A percentile compares a stretch with the other conserved stretches of the same genome.
These are phyloP conservation scores for Bradypodion pumilum DNA, from an alignment of 2,797 vertebrate species.

Conservation along the genomic window DNA sequence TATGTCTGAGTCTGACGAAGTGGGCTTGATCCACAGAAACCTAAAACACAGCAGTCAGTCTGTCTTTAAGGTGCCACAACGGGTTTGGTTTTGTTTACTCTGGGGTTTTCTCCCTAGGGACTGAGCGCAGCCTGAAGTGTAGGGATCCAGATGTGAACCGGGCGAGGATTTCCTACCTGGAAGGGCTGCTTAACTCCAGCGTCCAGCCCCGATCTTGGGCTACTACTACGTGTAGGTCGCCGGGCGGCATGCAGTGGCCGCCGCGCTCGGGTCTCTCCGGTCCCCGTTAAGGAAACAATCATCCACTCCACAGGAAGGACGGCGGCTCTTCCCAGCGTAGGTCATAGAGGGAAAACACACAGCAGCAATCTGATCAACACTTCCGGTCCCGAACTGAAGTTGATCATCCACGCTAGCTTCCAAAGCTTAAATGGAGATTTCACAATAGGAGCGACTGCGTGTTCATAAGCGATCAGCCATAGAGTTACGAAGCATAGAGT, in stretches of 20 bases:
- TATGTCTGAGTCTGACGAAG: no score
- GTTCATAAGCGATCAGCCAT: not conserved
- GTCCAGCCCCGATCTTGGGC: not conserved
- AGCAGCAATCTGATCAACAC: no score
- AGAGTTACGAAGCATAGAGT: not conserved
- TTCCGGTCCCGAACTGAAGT: constrained; percentile 9
- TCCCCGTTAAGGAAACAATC: not conserved
- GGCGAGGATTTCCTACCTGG: not conserved
- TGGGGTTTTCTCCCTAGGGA: no score
- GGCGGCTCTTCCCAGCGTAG: not conserved
- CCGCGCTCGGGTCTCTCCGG: not conserved
- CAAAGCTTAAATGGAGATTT: not conserved
- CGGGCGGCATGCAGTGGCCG: not conserved
- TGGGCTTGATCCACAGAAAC: no score
- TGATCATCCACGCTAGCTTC: not conserved
- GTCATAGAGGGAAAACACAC: no score
- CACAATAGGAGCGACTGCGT: not conserved
- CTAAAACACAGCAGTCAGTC: no score
- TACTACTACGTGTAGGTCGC: no score
- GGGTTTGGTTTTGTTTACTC: no score
- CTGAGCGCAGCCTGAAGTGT: no score
- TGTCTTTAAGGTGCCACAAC: no score
- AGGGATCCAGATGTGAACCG: no score
- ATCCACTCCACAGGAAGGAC: constrained; percentile 30
- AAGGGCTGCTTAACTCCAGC: not conserved